A percentile compares a stretch with the other conserved stretches of the same genome.
These are phyloP conservation scores for Diplosoma virens DNA, from an alignment of 23 tunicate species.

Conservation along the genomic window DNA sequence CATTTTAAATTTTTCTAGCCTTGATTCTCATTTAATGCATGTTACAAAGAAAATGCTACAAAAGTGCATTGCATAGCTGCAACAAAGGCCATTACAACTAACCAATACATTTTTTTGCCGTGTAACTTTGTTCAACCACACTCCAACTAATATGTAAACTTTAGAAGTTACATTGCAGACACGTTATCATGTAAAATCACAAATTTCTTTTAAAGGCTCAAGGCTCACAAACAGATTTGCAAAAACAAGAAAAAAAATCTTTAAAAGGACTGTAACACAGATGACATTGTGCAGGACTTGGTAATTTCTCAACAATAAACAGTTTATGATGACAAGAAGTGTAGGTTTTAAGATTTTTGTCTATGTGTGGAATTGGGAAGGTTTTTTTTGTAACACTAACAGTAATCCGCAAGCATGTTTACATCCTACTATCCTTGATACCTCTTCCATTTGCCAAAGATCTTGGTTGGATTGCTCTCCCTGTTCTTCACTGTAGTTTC, in stretches of 20 bases:
- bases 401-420: no score
- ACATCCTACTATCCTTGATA: no score
- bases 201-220: neutral
- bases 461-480: neutral
- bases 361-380: neutral
- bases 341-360: neutral
- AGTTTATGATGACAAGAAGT: neutral
- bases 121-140: no score
- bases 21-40: neutral
- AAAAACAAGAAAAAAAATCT: neutral
- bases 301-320: neutral
- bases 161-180: neutral
- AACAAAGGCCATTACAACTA: neutral
- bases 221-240: neutral
- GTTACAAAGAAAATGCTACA: neutral
- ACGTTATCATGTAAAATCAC: neutral
- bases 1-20: neutral
- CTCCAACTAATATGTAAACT: no score
- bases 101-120: neutral
- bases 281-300: neutral
- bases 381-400: neutral
- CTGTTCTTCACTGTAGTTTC: neutral
- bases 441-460: neutral
- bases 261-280: neutral
- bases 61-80: neutral